Base-by-base conservation (phyloP, 2,797 vertebrate genomes). In the Diceros bicornis region DNA sequence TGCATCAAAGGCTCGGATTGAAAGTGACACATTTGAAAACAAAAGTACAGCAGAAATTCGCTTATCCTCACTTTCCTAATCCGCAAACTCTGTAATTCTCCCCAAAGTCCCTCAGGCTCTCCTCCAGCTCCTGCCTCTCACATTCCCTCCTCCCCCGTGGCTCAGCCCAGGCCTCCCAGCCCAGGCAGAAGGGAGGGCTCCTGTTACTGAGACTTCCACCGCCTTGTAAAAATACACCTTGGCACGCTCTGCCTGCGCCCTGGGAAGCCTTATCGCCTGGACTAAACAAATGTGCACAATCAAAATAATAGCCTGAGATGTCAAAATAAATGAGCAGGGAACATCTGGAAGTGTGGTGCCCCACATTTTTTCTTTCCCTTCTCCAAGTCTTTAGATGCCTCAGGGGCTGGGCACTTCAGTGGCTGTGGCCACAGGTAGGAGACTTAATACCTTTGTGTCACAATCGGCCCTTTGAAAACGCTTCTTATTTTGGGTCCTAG, bases 11-110 rank as follows among this genome's bases (percentile, higher is more conserved):
- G 91, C 77, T 71, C 41, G 92, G 92, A 94, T 72, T 29, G 92
- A 97, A 97, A 97, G 89, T 91, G 97, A 95, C 96, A 93, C 81
- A 79, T 92, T 97, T 72, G 81, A 96, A 97, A 97, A 97, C 96
- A 86, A 89, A 96, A 97, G 96, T 64, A 44, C 71, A 77, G 94
- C 97, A 83, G 74, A 94, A 83, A 96, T 84, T 91, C 94, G 84
- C 87, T 93, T 96, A 97, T 97, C 96, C 96, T 97, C 95, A 97
- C 98, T 97, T 89, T 86, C 72, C 69, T 98, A 97, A 97, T 98
- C 97, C 64, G 4, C 79, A 97, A 93, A 94, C 90, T 92, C 95
- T 92, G 82, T 97, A 97, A 97, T 97, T 97, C 96, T 85, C 87
- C 94, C 91, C 91, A 12, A 44, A 89, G 81, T 85, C 92, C 96